Percentiles rank a stretch among this genome's conserved stretches.
These are phyloP conservation scores for Micrasema longulum DNA, from an alignment of 1,140 invertebrate species.

Conservation along the genomic window DNA sequence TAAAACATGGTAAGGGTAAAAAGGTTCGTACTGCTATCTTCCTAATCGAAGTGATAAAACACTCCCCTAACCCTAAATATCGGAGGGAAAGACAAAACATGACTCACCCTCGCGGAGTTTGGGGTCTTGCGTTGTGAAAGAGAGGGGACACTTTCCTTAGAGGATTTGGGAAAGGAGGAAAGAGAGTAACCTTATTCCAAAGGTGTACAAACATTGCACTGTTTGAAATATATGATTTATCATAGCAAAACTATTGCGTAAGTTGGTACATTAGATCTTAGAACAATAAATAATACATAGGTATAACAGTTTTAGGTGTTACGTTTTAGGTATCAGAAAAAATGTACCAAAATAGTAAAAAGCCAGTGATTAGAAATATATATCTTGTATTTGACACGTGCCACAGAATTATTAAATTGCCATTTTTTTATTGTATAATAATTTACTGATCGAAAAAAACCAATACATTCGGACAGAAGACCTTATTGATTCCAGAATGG, in stretches of 20 bases:
- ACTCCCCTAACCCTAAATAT: conserved; percentile 38
- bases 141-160: conserved; percentile 9
- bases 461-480: too few relatives aligned
- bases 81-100: conserved; percentile 48
- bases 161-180: conserved; percentile 22
- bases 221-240: not conserved
- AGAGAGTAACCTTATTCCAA: not conserved
- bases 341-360: not conserved
- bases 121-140: conserved; percentile 20
- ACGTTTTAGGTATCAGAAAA: not conserved
- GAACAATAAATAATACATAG: not conserved
- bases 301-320: not conserved
- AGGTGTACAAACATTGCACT: not conserved
- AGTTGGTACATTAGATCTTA: not conserved
- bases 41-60: conserved; percentile 42
- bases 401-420: too few relatives aligned
- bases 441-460: too few relatives aligned
- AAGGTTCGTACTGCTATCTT: too few relatives aligned
- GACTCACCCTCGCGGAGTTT: conserved; percentile 31
- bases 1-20: conserved; percentile 18
- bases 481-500: too few relatives aligned
- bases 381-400: too few relatives aligned
- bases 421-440: too few relatives aligned
- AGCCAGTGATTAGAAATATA: too few relatives aligned
- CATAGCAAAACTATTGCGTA: not conserved